Evolutionary conservation across 1,140 invertebrate genomes (phyloP).

Genomic region (Drosophila nigrodunni): DNA sequence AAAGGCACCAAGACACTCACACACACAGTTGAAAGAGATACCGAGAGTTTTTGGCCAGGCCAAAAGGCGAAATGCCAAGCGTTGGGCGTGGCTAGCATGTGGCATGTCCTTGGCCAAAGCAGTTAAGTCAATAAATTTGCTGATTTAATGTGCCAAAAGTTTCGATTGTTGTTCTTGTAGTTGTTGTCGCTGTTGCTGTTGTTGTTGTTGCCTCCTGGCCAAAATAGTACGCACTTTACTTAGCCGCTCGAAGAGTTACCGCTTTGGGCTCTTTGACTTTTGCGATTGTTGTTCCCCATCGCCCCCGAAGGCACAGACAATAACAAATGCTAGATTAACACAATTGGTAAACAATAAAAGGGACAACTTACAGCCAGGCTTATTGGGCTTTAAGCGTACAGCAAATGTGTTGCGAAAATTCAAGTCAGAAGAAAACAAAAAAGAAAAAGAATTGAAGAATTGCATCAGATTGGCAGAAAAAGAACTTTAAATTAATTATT

Average conservation of each 20-base stretch:
- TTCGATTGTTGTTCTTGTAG: conserved; percentile 68
- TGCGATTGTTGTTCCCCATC: conserved; percentile 27
- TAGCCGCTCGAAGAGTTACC: conserved; percentile 63
- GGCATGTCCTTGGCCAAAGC: conserved; percentile 66
- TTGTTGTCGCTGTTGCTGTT: conserved; percentile 17
- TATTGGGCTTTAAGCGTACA: conserved; percentile 59
- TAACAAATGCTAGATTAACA: conserved; percentile 80
- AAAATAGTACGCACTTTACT: conserved; percentile 19
- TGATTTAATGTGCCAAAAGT: conserved; percentile 83
- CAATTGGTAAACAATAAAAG: conserved; percentile 84
- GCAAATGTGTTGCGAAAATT: conserved; percentile 6
- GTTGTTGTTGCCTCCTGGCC: conserved; percentile 17
- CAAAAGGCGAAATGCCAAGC: conserved; percentile 59
- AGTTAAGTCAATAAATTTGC: conserved; percentile 83
- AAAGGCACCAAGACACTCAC: conserved; percentile 28
- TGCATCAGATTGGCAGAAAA: neutral
- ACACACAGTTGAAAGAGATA: conserved; percentile 14
- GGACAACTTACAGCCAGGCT: conserved; percentile 55
- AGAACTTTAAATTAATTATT: too few species aligned
- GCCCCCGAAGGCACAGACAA: conserved; percentile 16
- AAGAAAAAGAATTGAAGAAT: neutral
- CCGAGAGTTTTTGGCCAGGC: conserved; percentile 32
- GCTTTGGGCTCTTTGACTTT: conserved; percentile 38
- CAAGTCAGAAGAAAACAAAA: neutral
- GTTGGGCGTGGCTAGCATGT: conserved; percentile 21